A percentile compares a stretch with the other conserved stretches of the same genome.
These are phyloP conservation scores for Cantharis rustica DNA, from an alignment of 2,888 invertebrate genomes.

Conservation along the genomic window DNA sequence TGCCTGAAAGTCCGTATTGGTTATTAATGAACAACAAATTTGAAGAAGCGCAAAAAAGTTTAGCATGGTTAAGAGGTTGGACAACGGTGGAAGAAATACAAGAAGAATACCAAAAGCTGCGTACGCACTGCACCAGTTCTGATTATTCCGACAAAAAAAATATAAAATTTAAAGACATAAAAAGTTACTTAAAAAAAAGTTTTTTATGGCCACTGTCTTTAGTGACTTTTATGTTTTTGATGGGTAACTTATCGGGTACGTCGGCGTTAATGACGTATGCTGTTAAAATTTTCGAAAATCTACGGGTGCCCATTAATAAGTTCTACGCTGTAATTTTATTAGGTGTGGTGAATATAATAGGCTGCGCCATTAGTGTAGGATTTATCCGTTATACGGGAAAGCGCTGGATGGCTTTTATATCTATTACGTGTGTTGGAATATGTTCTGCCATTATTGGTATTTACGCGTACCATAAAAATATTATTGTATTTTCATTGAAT, in stretches of 20 bases:
- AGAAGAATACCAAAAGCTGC: constrained; percentile 60
- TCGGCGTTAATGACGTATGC: constrained; percentile 75
- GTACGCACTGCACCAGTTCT: constrained; percentile 15
- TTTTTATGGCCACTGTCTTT: constrained; percentile 73
- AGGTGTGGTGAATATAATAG: constrained; percentile 71
- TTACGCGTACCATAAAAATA: constrained; percentile 56
- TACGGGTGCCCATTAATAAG: constrained; percentile 75
- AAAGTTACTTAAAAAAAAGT: constrained; percentile 61
- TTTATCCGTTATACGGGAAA: constrained; percentile 76
- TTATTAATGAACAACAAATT: constrained; percentile 68
- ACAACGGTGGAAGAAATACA: constrained; percentile 65
- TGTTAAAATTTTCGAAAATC: constrained; percentile 71
- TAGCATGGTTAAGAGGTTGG: constrained; percentile 84
- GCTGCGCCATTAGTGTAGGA: constrained; percentile 67
- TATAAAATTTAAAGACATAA: neutral
- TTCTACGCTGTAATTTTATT: constrained; percentile 76
- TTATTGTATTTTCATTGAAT: constrained; percentile 19
- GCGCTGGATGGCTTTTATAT: constrained; percentile 68
- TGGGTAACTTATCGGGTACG: constrained; percentile 77
- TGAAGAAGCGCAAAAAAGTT: constrained; percentile 68
- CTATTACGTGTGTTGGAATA: constrained; percentile 66
- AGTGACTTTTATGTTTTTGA: constrained; percentile 70
- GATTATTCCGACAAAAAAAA: neutral
- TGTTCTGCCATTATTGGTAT: constrained; percentile 67
- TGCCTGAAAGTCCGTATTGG: constrained; percentile 86